phyloP scores from a whole-genome alignment of 1,140 invertebrate genomes.

The Sitodiplosis mosellana region DNA sequence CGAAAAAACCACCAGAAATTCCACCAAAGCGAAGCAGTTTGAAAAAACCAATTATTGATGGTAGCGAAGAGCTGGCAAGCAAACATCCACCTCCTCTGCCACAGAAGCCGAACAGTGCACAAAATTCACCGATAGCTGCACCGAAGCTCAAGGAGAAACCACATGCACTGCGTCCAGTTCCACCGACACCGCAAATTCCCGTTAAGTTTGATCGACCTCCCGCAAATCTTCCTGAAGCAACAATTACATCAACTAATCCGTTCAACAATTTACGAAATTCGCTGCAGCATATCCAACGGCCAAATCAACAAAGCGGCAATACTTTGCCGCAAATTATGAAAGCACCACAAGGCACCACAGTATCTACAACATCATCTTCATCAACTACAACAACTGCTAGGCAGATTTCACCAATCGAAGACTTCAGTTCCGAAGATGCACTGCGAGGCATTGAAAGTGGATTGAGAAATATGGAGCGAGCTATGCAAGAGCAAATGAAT shows the following conservation, averaged over 20 bases:
- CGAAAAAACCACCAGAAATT: conserved; percentile 18
- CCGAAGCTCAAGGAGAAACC: conserved; percentile 21
- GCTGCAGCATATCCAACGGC: conserved; percentile 4
- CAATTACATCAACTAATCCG: not conserved
- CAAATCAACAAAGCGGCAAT: conserved; percentile 1
- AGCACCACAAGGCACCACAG: not conserved
- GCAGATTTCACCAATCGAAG: conserved; percentile 17
- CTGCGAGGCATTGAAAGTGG: conserved; percentile 23
- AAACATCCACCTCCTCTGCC: conserved; percentile 19
- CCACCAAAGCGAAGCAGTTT: conserved; percentile 22
- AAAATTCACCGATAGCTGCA: conserved; percentile 17
- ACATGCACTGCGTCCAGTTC: not conserved
- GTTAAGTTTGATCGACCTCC: conserved; percentile 1
- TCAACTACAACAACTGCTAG: conserved; percentile 1
- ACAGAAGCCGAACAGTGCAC: conserved; percentile 16
- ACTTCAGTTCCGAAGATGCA: conserved; percentile 24
- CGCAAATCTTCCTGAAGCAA: not conserved
- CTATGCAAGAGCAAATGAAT: conserved; percentile 25
- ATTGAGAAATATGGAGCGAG: conserved; percentile 23
- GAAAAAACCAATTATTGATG: conserved; percentile 14
- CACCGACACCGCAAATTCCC: conserved; percentile 1
- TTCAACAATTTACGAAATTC: conserved; percentile 2
- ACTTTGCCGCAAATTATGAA: too few species aligned
- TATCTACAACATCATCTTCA: conserved; percentile 1
- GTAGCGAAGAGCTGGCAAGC: conserved; percentile 5